A percentile compares a stretch with the other conserved stretches of the same genome.
phyloP scores from a whole-genome alignment of 2,888 invertebrate species.

The Pinctada fucata region DNA sequence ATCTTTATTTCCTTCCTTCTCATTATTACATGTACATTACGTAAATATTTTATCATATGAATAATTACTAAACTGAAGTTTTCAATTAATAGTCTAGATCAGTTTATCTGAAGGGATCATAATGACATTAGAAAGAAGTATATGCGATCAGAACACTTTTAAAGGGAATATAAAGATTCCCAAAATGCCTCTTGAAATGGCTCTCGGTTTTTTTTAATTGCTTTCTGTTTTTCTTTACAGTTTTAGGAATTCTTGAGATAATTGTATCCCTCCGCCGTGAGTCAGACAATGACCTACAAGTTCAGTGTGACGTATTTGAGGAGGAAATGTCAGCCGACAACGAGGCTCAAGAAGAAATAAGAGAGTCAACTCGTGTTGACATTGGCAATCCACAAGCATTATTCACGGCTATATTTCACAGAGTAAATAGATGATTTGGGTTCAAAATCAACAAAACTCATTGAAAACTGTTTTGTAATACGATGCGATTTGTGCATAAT shows the following conservation, averaged over 20 bases:
- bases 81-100: too few species aligned
- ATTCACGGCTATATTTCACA: conserved; percentile 93
- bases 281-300: conserved; percentile 75
- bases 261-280: conserved; percentile 68
- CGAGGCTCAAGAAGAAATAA: conserved; percentile 82
- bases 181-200: too few species aligned
- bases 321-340: conserved; percentile 96
- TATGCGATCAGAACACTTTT: too few species aligned
- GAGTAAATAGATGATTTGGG: conserved; percentile 80
- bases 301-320: conserved; percentile 96
- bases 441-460: neutral
- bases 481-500: neutral
- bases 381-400: conserved; percentile 94
- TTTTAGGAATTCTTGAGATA: conserved; percentile 91
- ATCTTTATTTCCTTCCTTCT: neutral
- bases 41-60: too few species aligned
- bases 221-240: conserved; percentile 80
- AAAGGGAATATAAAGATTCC: too few species aligned
- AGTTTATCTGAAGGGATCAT: too few species aligned
- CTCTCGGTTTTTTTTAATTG: too few species aligned
- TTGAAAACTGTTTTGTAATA: conserved; percentile 1
- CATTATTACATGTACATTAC: too few species aligned
- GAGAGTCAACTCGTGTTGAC: conserved; percentile 84
- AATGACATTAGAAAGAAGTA: too few species aligned
- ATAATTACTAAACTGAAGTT: too few species aligned